Conservation (phyloP, 2,888 invertebrate genomes). For the Carcina quercana region DNA sequence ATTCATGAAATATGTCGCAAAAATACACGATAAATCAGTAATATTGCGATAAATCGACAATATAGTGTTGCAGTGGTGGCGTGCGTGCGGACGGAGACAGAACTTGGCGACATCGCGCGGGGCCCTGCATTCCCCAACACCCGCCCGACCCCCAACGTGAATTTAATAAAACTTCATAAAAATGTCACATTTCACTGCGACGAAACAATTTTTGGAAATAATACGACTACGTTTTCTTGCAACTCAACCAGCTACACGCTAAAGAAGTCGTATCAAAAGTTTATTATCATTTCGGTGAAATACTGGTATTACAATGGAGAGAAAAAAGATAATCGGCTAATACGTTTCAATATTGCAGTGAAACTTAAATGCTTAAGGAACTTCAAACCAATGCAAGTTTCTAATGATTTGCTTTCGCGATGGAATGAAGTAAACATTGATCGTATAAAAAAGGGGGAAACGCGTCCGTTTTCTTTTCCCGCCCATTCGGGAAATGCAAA, state of each 20-base stretch:
- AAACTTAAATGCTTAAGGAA: constrained; percentile 21
- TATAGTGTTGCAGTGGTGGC: constrained; percentile 18
- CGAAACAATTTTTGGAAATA: neutral
- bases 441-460: constrained; percentile 42
- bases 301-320: too few relatives aligned
- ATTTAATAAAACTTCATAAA: too few relatives aligned
- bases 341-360: neutral
- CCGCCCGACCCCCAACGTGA: constrained; percentile 5
- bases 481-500: constrained; percentile 50
- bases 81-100: constrained; percentile 17
- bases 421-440: constrained; percentile 28
- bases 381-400: constrained; percentile 31
- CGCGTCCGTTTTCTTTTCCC: constrained; percentile 48
- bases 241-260: too few relatives aligned
- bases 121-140: constrained; percentile 19
- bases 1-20: neutral
- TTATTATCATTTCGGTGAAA: too few relatives aligned
- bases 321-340: too few relatives aligned
- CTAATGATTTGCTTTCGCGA: constrained; percentile 53
- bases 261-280: too few relatives aligned
- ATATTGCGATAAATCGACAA: constrained; percentile 14
- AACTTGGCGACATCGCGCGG: constrained; percentile 35
- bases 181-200: too few relatives aligned
- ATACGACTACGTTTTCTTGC: neutral
- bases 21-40: constrained; percentile 6